Percentiles rank a stretch among this genome's conserved stretches.
Evolutionary conservation across 2,888 invertebrate genomes (phyloP).

Genomic region (Apamea sordens): DNA sequence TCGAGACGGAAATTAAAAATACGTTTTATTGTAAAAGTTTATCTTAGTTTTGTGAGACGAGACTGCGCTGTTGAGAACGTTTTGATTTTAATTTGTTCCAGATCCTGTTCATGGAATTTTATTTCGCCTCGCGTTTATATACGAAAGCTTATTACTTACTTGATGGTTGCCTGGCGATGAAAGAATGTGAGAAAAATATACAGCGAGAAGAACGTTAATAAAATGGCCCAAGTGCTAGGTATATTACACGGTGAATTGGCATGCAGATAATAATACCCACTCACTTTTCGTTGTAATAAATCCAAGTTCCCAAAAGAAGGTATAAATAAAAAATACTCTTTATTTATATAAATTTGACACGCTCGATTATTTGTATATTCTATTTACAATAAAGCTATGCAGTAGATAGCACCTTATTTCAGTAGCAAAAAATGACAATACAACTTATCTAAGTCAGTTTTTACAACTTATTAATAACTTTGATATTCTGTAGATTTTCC

Average conservation of each 20-base stretch:
- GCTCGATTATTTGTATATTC: not conserved
- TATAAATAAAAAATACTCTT: not conserved
- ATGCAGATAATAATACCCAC: not conserved
- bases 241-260: conserved; percentile 19
- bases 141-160: conserved; percentile 48
- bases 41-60: conserved; percentile 70
- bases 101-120: conserved; percentile 60
- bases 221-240: conserved; percentile 5
- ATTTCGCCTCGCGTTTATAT: conserved; percentile 43
- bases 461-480: conserved; percentile 5
- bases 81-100: conserved; percentile 67
- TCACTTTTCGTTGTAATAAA: not conserved
- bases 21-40: conserved; percentile 82
- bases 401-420: not conserved
- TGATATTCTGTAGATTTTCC: not conserved
- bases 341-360: not conserved
- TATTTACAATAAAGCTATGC: not conserved
- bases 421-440: not conserved
- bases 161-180: conserved; percentile 35
- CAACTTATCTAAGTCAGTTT: not conserved
- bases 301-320: not conserved
- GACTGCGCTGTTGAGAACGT: conserved; percentile 64
- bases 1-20: conserved; percentile 83
- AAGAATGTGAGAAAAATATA: conserved; percentile 34
- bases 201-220: conserved; percentile 30